phyloP scores from a whole-genome alignment of 2,888 invertebrate species.

The Eupithecia dodoneata region DNA sequence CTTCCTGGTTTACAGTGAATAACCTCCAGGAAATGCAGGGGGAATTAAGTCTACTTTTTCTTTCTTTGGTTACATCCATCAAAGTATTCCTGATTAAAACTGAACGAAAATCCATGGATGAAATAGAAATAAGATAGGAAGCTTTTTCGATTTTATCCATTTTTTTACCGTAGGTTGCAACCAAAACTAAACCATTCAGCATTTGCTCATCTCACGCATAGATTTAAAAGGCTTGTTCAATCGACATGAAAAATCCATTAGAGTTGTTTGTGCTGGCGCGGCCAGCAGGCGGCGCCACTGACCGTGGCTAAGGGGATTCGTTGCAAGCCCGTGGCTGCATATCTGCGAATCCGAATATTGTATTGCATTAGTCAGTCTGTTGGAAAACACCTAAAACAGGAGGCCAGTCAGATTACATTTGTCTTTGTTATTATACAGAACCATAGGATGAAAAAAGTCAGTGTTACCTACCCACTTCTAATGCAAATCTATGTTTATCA shows the following conservation, averaged over 20 bases:
- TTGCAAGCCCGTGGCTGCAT: conserved; percentile 63
- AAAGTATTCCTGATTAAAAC: background rate
- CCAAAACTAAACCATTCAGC: conserved; percentile 29
- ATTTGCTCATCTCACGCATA: conserved; percentile 62
- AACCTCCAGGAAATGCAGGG: background rate
- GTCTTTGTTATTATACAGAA: background rate
- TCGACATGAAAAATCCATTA: conserved; percentile 84
- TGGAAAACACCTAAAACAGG: conserved; percentile 16
- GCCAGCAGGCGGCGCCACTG: conserved; percentile 72
- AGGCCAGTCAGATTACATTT: background rate
- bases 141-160: too few species aligned
- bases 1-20: background rate
- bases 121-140: too few species aligned
- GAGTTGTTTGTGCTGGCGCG: conserved; percentile 72
- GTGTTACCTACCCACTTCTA: too few species aligned
- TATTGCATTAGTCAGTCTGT: conserved; percentile 24
- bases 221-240: conserved; percentile 70
- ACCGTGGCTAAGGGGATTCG: conserved; percentile 82
- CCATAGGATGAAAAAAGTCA: background rate
- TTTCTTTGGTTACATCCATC: background rate
- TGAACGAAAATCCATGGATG: background rate
- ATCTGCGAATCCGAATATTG: conserved; percentile 35
- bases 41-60: background rate
- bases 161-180: background rate
- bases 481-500: too few species aligned